Evolutionary conservation across 2,113 vertebrate genomes (phyloP).

Genomic region (Camelus dromedarius): DNA sequence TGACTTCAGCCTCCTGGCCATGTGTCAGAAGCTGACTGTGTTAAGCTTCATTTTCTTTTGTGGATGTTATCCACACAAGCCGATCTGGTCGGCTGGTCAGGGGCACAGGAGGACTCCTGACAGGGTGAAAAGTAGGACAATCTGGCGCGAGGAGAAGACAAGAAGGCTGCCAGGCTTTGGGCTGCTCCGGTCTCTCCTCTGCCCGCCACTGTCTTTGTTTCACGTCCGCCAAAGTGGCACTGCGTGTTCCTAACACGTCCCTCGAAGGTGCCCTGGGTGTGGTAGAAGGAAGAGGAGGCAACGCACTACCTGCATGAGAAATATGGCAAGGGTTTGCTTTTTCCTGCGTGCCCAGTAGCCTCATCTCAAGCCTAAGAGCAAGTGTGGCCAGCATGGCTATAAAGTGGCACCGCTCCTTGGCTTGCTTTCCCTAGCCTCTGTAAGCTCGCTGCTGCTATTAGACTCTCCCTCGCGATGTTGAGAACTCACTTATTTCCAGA

Average conservation of each 20-base stretch:
- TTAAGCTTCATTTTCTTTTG: neutral
- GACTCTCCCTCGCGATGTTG: neutral
- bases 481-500: neutral
- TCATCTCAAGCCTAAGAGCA: neutral
- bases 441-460: neutral
- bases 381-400: neutral
- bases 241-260: neutral
- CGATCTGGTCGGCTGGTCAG: neutral
- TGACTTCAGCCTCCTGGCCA: neutral
- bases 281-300: neutral
- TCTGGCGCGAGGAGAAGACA: neutral
- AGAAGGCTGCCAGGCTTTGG: neutral
- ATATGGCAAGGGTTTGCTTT: neutral
- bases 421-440: neutral
- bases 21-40: neutral
- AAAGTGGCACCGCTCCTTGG: neutral
- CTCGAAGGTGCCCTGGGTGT: neutral
- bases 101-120: neutral
- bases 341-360: neutral
- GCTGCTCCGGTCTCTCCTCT: neutral
- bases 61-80: neutral
- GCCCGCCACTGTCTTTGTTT: neutral
- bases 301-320: neutral
- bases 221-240: neutral
- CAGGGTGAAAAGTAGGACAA: neutral